Base-by-base conservation (phyloP, 2,797 vertebrate genomes). In the Hydrocynus forskahlii region DNA sequence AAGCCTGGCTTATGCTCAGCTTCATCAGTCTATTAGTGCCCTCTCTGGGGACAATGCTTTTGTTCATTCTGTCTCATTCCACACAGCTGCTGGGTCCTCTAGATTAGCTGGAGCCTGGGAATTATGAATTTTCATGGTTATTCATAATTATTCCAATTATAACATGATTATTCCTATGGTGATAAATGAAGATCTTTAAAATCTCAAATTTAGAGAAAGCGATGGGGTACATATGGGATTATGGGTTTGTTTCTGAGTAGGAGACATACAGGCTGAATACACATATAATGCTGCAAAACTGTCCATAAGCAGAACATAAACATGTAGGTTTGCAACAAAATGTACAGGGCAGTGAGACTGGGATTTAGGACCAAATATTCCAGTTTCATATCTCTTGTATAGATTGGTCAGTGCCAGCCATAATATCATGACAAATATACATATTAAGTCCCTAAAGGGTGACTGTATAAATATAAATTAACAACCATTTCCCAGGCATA, bases 1-100 rank as follows among this genome's bases (percentile, higher is more conserved):
- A 66, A 25, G 29, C 69, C 10, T 4, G 35, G 25, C 38, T 79
- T 23, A 48, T 71, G 23, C 43, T 71, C 23, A 70, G 7, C 23
- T 67, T 80, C 38, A 80, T 68, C 52, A 57, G 52, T 60, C 55
- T 40, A 68, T 78, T 78, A 62, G 45, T 13, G 7, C 50, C 35
- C 23, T 80, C 60, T 80, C 50, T 6, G 13, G 38, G 62, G 71
- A 75, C 7, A n/a, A 21, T 17, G 5, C 0, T 67, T 75, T 81
- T 59, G 63, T 64, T 50, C 74, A 74, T 62, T 75, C 38, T 25
- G 17, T 17, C 64, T 75, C 52, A 38, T 45, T 55, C 60, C 43
- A 17, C 16, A 57, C 35, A 68, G 21, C 40, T 67, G 52, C 13
- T 7, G 17, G 38, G 5, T 35, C 66, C 54, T 8, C 8, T 64